Base-by-base conservation (phyloP, 30 jellyfish, hydroid and myxozoan genomes). In the Cassiopea xamachana region DNA sequence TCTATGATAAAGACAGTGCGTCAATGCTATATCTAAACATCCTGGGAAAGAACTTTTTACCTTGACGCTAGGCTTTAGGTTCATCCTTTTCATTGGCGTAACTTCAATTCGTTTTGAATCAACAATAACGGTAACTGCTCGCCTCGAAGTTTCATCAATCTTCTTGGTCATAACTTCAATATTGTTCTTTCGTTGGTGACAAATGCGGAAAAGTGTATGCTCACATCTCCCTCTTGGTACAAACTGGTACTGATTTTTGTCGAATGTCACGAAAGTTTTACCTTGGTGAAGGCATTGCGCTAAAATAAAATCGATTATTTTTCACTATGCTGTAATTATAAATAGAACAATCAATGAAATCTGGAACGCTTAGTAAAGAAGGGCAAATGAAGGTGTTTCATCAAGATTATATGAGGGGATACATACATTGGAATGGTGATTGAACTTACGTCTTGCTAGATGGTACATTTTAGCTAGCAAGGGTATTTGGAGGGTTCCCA, bases 221-320 rank as follows among this genome's bases (percentile, higher is more conserved):
- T 90, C 97, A 67, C 97, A 90, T 2, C 68, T 60, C 0, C 90
- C 90, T 46, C 92, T 73, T n/a, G 86, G 90, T 27, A 83, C 77
- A 69, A 80, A 90, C 59, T 82, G 70, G 89, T 47, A 82, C 48
- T 87, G 77, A n/a, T 72, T 76, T 50, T 83, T 83, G 75, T 90
- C 97, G 55, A 90, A 90, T 7, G 97, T 90, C 9, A 83, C 89
- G 58, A 90, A 90, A 15, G 86, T 48, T 45, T 49, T 58, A 58
- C 55, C 75, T 43, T 68, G 71, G 90, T 90, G 97, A 60, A 83
- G 45, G 77, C 97, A 90, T 48, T 78, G 90, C 6, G 97, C 97
- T 90, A 74, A 60, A 47, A 67, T 48, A 18, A 15, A 70, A 86
- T 16, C 71, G 27, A 8, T 5, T 5, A 64, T 55, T 3, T 55